Evolutionary conservation across 2,113 vertebrate species (phyloP).

Genomic region (Bucco capensis): DNA sequence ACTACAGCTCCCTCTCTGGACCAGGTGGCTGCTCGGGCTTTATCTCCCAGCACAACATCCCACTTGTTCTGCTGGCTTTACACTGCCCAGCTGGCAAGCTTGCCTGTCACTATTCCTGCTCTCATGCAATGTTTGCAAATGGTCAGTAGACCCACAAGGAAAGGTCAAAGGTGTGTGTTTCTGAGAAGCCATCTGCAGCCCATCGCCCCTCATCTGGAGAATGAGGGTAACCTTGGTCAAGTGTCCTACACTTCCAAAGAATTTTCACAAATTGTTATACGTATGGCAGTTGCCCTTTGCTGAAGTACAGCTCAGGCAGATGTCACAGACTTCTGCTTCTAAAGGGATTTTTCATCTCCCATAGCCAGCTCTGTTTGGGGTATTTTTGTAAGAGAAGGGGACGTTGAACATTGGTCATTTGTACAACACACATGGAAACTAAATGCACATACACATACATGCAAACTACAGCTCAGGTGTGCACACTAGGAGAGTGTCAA

Average conservation of each 20-base stretch:
- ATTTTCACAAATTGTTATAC: neutral
- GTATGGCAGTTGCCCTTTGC: neutral
- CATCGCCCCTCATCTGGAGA: neutral
- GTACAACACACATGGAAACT: neutral
- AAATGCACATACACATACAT: neutral
- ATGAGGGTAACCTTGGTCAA: neutral
- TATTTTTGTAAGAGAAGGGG: neutral
- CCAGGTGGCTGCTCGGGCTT: neutral
- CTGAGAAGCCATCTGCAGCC: neutral
- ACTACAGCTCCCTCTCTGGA: neutral
- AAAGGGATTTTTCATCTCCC: neutral
- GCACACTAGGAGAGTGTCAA: neutral
- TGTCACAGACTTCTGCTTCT: neutral
- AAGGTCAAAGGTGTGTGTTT: neutral
- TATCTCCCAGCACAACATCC: neutral
- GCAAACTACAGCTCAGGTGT: neutral
- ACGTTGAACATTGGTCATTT: neutral
- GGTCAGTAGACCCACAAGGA: accelerated
- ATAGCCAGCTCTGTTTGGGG: neutral
- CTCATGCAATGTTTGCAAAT: neutral
- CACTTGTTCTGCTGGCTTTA: neutral
- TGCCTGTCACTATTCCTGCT: accelerated
- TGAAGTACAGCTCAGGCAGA: neutral
- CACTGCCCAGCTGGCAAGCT: accelerated
- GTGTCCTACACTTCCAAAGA: neutral